Evolutionary conservation across 2,888 invertebrate genomes (phyloP), one percentile per base, ranked within the genome.

Genomic region (Homarus gammarus): DNA sequence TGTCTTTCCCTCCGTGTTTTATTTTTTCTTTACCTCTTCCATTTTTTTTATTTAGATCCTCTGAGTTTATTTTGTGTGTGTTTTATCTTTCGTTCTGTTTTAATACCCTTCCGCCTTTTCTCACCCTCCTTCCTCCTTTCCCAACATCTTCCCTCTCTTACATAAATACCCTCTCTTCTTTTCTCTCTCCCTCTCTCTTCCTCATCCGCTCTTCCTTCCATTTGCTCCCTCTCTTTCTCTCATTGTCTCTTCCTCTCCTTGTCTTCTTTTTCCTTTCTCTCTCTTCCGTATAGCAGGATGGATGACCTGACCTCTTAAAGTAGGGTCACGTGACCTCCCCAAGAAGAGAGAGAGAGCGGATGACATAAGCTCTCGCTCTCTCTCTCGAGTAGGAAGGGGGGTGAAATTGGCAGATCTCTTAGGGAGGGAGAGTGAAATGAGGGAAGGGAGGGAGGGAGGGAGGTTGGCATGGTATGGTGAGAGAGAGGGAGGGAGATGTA

Each of bases 131-230:
- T 44, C 44, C 44, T 44, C 5, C 44, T 8, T 12, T 12, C 5
- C 44, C 44, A 44, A 5, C 44, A 44, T 8, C 44, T 12, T 44
- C 44, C 6, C 44, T 44, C 70, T 70, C 70, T 70, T 31, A n/a
- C n/a, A n/a, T n/a, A n/a, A n/a, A n/a, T 15, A 27, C 44, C 6
- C 44, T 44, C 70, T 70, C 70, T 70, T 31, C 31, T 31, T 70
- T 31, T 70, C 70, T 70, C 70, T 70, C 70, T 70, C 70, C 31
- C 70, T 70, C 70, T 70, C 70, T 70, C n/a, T n/a, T n/a, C n/a
- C n/a, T n/a, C n/a, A n/a, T n/a, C n/a, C n/a, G n/a, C n/a, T n/a
- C n/a, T n/a, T n/a, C n/a, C n/a, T n/a, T n/a, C n/a, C n/a, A n/a
- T n/a, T n/a, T n/a, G n/a, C 70, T 70, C 70, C 31, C 70, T 70